Percentiles rank a stretch among this genome's conserved stretches.
Evolutionary conservation across 2,888 invertebrate genomes (phyloP).

Genomic region (Drosophila eohydei): DNA sequence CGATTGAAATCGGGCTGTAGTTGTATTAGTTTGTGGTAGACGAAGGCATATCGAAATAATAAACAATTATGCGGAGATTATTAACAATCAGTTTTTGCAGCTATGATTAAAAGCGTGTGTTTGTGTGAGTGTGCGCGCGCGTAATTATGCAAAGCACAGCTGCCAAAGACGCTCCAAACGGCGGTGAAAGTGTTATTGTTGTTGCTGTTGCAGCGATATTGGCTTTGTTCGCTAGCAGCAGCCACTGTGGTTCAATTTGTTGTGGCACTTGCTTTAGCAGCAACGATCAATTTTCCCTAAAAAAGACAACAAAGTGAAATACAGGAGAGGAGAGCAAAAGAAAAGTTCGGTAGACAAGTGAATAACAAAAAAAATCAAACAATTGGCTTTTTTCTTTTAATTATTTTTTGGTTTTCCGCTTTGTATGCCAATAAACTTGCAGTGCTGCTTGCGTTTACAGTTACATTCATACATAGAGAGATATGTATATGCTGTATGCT

Average conservation of each 20-base stretch:
- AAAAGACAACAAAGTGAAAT: conserved; percentile 45
- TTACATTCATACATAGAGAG: conserved; percentile 14
- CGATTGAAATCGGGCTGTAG: conserved; percentile 29
- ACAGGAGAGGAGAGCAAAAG: conserved; percentile 17
- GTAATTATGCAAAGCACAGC: conserved; percentile 64
- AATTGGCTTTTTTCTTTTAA: conserved; percentile 28
- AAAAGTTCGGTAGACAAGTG: conserved; percentile 46
- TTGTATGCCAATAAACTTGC: conserved; percentile 40
- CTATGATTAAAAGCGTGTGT: conserved; percentile 24
- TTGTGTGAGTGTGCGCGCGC: conserved; percentile 15
- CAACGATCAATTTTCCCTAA: conserved; percentile 63
- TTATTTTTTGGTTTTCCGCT: conserved; percentile 34
- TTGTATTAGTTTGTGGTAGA: conserved; percentile 52
- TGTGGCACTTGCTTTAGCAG: conserved; percentile 56
- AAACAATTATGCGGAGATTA: conserved; percentile 58
- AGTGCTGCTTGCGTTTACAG: conserved; percentile 35
- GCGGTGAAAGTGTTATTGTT: conserved; percentile 61
- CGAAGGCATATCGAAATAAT: conserved; percentile 53
- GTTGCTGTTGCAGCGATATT: conserved; percentile 48
- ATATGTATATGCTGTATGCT: conserved; percentile 24
- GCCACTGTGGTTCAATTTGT: conserved; percentile 54
- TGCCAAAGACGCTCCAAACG: conserved; percentile 38
- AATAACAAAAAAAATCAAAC: conserved; percentile 35
- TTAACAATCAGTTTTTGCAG: conserved; percentile 42
- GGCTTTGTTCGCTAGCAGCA: conserved; percentile 49